phyloP scores from a whole-genome alignment of 2,797 vertebrate species.

The Zenarchopterus dispar region DNA sequence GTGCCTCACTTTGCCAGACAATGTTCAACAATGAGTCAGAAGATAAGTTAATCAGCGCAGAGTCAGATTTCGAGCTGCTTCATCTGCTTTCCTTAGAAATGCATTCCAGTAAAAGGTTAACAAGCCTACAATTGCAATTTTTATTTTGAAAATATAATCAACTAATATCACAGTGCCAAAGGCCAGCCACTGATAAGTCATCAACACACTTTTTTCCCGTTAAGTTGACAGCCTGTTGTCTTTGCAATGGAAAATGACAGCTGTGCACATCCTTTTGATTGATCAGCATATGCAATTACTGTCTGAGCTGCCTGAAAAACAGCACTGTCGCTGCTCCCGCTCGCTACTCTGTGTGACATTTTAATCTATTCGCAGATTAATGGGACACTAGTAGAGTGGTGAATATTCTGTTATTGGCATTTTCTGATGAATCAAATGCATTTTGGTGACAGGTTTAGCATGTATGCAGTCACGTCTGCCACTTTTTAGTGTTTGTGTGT shows the following conservation, averaged over 20 bases:
- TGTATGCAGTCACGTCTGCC: slow-evolving; percentile 51
- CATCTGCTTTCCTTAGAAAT: slow-evolving; percentile 13
- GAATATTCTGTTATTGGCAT: slow-evolving; percentile 76
- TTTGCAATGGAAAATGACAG: slow-evolving; percentile 75
- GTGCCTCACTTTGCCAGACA: slow-evolving; percentile 13
- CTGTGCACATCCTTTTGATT: slow-evolving; percentile 67
- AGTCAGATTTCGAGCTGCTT: slow-evolving; percentile 4
- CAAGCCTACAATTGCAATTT: slow-evolving; percentile 2
- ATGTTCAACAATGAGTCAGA: slow-evolving; percentile 33
- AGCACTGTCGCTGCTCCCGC: slow-evolving; percentile 35
- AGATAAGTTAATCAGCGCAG: slow-evolving; percentile 15
- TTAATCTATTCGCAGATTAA: slow-evolving; percentile 80
- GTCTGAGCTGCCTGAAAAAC: slow-evolving; percentile 74
- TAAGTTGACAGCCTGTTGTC: slow-evolving; percentile 71
- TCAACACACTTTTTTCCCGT: slow-evolving; percentile 69
- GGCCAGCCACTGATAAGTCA: slow-evolving; percentile 70
- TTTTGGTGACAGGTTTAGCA: slow-evolving; percentile 70
- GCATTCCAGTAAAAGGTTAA: slow-evolving; percentile 19
- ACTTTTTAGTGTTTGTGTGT: slow-evolving; percentile 25
- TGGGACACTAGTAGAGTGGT: slow-evolving; percentile 66
- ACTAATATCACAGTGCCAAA: slow-evolving; percentile 1
- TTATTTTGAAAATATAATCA: background rate
- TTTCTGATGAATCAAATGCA: slow-evolving; percentile 75
- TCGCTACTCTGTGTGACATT: slow-evolving; percentile 65
- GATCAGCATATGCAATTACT: slow-evolving; percentile 77